Evolutionary conservation across 2,888 invertebrate species (phyloP), one percentile per base, ranked within the genome.

Genomic region (Linyphia triangularis): DNA sequence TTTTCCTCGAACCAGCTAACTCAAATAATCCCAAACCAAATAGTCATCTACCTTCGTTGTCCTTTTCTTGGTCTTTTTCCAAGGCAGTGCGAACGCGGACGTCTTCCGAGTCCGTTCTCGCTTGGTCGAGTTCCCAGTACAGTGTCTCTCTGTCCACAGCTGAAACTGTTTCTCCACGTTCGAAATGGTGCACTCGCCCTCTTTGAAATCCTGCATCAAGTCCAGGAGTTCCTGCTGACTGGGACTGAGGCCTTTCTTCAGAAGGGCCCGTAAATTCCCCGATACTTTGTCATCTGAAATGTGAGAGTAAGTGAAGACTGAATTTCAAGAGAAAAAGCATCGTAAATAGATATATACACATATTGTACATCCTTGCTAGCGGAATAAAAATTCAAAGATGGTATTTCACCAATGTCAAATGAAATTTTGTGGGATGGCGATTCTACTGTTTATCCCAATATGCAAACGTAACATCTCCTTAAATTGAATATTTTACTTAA

Each of bases 161-260:
- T 78, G 37, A 1, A 85, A 69, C 10, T 78, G 40, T 2, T 63
- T 1, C 19, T 85, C 85, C 40, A 61, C 78, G 26, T 43, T 63
- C 13, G 78, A 78, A 2, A 85, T 59, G 16, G 85, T 69, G 37
- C 28, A 70, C 1, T 65, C 63, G 10, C 85, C 85, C 7, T 63
- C 43, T 22, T 70, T 85, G 61, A 70, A 85, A 4, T 65, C 33
- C 24, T 70, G 30, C 70, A 85, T 51, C 7, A 78, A 24, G 10
- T 85, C 78, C 10, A 78, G 43, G 5, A 85, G 51, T n/a, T 78
- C 78, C 59, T 85, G 69, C 24, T 85, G 85, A 24, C 85, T 85
- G 9, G 13, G 1, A 33, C 70, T 78, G 16, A 85, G 43, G 9
- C 63, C 73, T 16, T 28, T 82, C 30, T 72, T 70, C 82, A 82